These are phyloP conservation scores for Paraescarpia echinospica DNA, from an alignment of 1,140 invertebrate species.

Conservation along the genomic window DNA sequence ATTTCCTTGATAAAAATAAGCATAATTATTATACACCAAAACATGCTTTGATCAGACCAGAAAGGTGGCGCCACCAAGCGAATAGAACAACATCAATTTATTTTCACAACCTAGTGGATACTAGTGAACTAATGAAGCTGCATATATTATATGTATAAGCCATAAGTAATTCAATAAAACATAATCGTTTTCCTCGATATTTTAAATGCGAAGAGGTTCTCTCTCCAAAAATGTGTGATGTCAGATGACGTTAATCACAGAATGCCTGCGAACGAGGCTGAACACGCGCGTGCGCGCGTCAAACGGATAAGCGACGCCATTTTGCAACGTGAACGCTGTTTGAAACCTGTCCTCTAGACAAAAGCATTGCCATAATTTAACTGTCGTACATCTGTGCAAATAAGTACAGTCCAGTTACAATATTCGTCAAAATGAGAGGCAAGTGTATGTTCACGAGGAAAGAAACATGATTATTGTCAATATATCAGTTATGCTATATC, in stretches of 20 bases:
- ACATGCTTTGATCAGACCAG: no score
- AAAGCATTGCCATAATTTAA: not conserved
- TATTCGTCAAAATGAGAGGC: not conserved
- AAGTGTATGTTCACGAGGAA: not conserved
- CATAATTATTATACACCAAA: no score
- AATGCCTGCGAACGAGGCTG: not conserved
- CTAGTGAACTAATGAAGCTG: no score
- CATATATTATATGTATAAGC: no score
- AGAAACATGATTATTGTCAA: no score
- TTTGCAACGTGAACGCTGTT: not conserved
- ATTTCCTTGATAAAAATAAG: no score
- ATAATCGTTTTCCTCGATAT: not conserved
- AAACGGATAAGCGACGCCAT: not conserved
- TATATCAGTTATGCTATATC: no score
- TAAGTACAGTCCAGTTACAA: not conserved
- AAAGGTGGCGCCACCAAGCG: not conserved
- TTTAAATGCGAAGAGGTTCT: not conserved
- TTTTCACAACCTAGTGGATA: not conserved
- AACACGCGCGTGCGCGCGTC: not conserved
- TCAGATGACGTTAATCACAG: no score
- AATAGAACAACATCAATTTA: not conserved
- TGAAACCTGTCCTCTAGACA: not conserved
- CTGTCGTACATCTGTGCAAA: not conserved
- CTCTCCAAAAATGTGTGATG: not conserved
- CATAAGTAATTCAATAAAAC: no score